Percentiles rank a stretch among this genome's conserved stretches.
These are phyloP conservation scores for Gibbula magus DNA, from an alignment of 2,888 invertebrate genomes.

Conservation along the genomic window DNA sequence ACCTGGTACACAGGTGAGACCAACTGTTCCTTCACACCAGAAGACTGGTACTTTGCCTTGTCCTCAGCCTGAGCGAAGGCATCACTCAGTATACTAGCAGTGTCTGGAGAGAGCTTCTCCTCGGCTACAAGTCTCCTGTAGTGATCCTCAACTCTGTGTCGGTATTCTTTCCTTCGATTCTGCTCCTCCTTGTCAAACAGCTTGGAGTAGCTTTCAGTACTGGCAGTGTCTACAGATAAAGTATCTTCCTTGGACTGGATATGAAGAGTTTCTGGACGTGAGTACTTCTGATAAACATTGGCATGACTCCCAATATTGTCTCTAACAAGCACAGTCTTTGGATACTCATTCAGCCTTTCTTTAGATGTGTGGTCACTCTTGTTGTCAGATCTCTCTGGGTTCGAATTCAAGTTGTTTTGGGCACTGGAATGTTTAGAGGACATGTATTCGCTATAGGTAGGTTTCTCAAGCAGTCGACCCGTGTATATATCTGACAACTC, in stretches of 20 bases:
- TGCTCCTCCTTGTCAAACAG: constrained; percentile 62
- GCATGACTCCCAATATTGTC: neutral
- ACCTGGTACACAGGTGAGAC: constrained; percentile 40
- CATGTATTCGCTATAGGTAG: constrained; percentile 5
- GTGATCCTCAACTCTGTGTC: constrained; percentile 53
- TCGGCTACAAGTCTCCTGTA: constrained; percentile 51
- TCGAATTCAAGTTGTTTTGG: neutral
- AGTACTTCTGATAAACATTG: neutral
- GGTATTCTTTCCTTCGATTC: constrained; percentile 46
- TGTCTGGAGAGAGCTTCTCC: constrained; percentile 49
- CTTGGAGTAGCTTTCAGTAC: constrained; percentile 8
- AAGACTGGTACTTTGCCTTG: constrained; percentile 36
- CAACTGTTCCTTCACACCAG: neutral
- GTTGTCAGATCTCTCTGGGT: neutral
- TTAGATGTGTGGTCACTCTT: neutral
- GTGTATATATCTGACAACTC: constrained; percentile 3
- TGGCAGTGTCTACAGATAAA: neutral
- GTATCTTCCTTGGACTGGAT: neutral
- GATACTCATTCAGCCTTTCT: too few relatives aligned
- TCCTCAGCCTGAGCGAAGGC: constrained; percentile 47
- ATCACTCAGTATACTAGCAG: constrained; percentile 49
- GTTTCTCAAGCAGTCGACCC: constrained; percentile 19
- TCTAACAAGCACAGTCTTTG: too few relatives aligned
- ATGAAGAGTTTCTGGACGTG: constrained; percentile 12
- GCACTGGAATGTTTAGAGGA: neutral